These are phyloP conservation scores for Calameuta filiformis DNA, from an alignment of 2,888 invertebrate genomes.

Conservation along the genomic window DNA sequence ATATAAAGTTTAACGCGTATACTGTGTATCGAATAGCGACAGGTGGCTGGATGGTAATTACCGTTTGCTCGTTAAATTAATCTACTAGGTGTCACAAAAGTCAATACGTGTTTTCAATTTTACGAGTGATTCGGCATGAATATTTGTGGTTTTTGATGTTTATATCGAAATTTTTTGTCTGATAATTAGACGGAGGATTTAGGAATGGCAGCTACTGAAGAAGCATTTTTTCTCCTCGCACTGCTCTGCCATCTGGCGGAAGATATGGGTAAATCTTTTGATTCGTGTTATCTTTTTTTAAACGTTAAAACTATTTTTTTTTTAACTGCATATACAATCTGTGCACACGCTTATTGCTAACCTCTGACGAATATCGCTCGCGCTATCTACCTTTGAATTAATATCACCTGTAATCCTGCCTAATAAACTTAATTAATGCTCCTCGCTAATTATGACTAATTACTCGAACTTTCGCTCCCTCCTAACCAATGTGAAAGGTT, in stretches of 20 bases:
- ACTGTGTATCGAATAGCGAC: too few species aligned
- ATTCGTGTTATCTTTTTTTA: background rate
- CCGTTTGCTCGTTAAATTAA: too few species aligned
- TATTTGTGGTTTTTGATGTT: too few species aligned
- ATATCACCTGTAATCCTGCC: conserved; percentile 14
- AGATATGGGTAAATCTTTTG: background rate
- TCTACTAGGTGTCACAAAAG: too few species aligned
- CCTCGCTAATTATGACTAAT: conserved; percentile 33
- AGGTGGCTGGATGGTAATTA: too few species aligned
- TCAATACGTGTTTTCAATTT: too few species aligned
- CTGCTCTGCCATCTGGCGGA: background rate
- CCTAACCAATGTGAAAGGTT: background rate
- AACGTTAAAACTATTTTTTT: background rate
- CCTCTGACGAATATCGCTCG: background rate
- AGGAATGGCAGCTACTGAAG: background rate
- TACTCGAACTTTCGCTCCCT: conserved; percentile 19
- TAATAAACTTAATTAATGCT: conserved; percentile 36
- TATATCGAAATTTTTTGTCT: too few species aligned
- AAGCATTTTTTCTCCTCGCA: background rate
- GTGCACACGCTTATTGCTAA: too few species aligned
- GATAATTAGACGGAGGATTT: too few species aligned
- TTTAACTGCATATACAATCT: background rate
- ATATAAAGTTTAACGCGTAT: too few species aligned
- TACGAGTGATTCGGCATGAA: too few species aligned
- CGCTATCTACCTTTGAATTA: conserved; percentile 2